Evolutionary conservation across 1,140 invertebrate species (phyloP), one percentile per base, ranked within the genome.

Genomic region (Zelostemma sp.): DNA sequence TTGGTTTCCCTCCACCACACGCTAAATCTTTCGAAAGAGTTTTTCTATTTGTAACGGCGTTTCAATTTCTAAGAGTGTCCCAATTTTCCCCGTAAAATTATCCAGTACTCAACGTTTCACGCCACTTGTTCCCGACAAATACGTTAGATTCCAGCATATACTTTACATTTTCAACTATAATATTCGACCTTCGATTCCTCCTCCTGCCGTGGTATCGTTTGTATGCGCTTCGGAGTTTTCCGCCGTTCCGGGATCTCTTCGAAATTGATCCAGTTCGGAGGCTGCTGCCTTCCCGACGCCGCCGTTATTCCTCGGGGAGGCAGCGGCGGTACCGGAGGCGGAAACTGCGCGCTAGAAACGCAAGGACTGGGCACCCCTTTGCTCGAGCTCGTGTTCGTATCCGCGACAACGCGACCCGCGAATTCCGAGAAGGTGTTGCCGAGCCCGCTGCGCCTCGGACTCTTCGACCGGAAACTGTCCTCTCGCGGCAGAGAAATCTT

Each of bases 201-300:
- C 9, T 84, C 83, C 1, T 79, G 19, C 9, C 81, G 83, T 2
- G 93, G 92, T 68, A 95, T 87, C 6, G 92, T 93, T 72, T 93
- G 92, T 64, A 94, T 94, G 54, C 92, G 86, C 81, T 93, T 93
- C 8, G 93, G 91, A 45, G 90, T 87, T 79, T 93, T 93, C 14
- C 91, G 85, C 65, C 89, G 88, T 79, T 95, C 93, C 0, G 93
- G 93, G 49, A 94, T 90, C 72, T 95, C 93, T 79, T 94, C 92
- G 76, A 95, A 94, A 76, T 94, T 93, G 19, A 95, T 92, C 93
- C 93, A 95, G 50, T 90, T 90, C 0, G 80, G 85, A 1, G 86
- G 85, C 9, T 80, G 75, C 53, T 74, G 47, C 11, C 8, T 25
- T 28, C 19, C 25, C 16, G 57, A 84, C 48, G 69, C 3, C 25